Conservation (phyloP, 2,113 vertebrate species). For the Poecilia latipinna region DNA sequence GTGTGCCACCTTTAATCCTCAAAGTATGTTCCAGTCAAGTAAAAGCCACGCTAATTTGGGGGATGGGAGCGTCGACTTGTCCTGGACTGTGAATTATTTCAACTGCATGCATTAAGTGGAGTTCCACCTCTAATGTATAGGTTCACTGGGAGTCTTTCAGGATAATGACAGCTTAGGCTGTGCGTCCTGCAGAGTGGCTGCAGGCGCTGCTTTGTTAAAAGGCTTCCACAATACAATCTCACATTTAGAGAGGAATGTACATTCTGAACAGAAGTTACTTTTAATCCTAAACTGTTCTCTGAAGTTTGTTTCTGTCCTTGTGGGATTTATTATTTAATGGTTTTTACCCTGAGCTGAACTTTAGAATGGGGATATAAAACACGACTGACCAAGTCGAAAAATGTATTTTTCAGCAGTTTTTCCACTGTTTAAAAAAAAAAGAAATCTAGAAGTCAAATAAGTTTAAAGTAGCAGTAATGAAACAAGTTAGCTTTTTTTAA, state of each 20-base stretch:
- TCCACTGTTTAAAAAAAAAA: conserved; percentile 9
- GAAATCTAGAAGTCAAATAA: conserved; percentile 1
- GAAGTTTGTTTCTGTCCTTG: neutral
- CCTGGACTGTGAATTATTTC: conserved; percentile 20
- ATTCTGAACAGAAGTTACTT: neutral
- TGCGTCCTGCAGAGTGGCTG: neutral
- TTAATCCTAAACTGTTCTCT: neutral
- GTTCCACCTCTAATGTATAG: conserved; percentile 5
- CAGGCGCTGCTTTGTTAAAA: neutral
- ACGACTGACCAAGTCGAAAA: neutral
- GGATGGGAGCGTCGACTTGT: conserved; percentile 32
- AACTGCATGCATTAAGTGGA: neutral
- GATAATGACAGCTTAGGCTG: neutral
- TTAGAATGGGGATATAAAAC: neutral
- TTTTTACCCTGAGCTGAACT: conserved; percentile 1
- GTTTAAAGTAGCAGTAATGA: neutral
- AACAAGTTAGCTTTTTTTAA: conserved; percentile 10
- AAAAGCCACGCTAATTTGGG: conserved; percentile 63
- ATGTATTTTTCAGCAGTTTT: neutral
- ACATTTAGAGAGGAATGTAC: neutral
- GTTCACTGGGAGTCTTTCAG: neutral
- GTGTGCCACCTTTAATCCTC: conserved; percentile 67
- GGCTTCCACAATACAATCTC: neutral
- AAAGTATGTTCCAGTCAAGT: conserved; percentile 71
- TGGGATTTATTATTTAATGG: neutral